Evolutionary conservation across 2,113 vertebrate species (phyloP), one percentile per base, ranked within the genome.

Genomic region (Mugil cephalus): DNA sequence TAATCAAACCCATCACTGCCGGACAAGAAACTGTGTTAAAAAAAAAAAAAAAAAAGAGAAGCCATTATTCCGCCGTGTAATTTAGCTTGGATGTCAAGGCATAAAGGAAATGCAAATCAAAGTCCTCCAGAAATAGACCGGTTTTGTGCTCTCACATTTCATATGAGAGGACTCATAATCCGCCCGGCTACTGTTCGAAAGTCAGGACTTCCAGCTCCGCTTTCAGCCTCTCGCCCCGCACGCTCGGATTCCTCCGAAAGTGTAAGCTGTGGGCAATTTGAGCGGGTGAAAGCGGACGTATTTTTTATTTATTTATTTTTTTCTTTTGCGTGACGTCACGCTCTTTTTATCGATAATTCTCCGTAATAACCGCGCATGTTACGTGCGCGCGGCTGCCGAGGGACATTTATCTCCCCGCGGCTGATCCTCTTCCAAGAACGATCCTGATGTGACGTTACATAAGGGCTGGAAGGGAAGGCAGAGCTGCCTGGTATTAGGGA

Each of bases 381-480:
- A 83, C 74, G 80, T 21, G 69, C 76, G 50, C 46, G 46, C 13
- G 14, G 65, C 61, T 51, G 65, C 39, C 8, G 65, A 81, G 54
- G 71, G 69, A 86, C 64, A 65, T 85, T 81, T 70, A 82, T 84
- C 79, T 73, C 76, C 69, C 24, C 54, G 39, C 72, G 34, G 74
- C 86, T 85, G 88, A 91, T 87, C 90, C 79, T 30, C 75, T 91
- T 86, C 88, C 80, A 88, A 83, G 88, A 91, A 91, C 40, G 43
- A 80, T 87, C 72, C 87, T 88, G 85, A 91, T 86, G 88, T 90
- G 82, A 89, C 87, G 52, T 92, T 90, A 89, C 65, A 43, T 88
- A 91, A 91, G 75, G 71, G 30, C 70, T 74, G 62, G 77, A 84
- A 80, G 69, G 62, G 77, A 84, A 80, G 69, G 59, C 77, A 71